Base-by-base conservation (phyloP, 2,797 vertebrate genomes). In the Hozukius guyotensis region DNA sequence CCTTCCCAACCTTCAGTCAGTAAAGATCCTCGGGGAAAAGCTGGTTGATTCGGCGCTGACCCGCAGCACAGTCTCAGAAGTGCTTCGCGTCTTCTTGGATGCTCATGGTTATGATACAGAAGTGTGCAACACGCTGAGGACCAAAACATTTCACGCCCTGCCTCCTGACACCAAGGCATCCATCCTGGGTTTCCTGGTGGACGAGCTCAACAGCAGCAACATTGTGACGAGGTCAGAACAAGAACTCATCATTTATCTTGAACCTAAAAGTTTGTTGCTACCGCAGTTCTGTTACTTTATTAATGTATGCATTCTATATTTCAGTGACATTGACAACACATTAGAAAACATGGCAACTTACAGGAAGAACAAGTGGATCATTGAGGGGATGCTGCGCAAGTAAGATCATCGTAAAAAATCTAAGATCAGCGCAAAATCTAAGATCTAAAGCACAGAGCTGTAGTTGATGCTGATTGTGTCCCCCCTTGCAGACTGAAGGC, bases 361-460 rank as follows among this genome's bases (percentile, higher is more conserved):
- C 93, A 95, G 98, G 88, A 99, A 97, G 91, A 99, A 96, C 93
- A 99, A 99, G 87, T 99, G 98, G 98, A 97, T 97, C 80, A 98
- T 99, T 57, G 98, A 99, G 94, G 97, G 98, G 13, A 97, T 98
- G 65, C 89, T 99, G 53, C 97, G 98, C 91, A 98, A 97, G 98
- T 99, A 94, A 90, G 94, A 77, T 10, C 1, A 49, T 49, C 20
- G 2, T 11, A n/a, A 20, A 38, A 52, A 53, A n/a, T 25, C 25
- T 25, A 25, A 25, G 25, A 25, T 25, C 25, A 25, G 25, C 25
- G 25, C 25, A 25, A 25, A 25, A 25, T 25, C 25, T 25, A 25
- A 25, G 25, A 25, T 25, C 25, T 0, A 46, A 6, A 65, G 20
- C 34, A 42, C 5, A n/a, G 24, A 18, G 20, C 22, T 1, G 14